Evolutionary conservation across 1,140 invertebrate genomes (phyloP).

Genomic region (Meteorus sp.): DNA sequence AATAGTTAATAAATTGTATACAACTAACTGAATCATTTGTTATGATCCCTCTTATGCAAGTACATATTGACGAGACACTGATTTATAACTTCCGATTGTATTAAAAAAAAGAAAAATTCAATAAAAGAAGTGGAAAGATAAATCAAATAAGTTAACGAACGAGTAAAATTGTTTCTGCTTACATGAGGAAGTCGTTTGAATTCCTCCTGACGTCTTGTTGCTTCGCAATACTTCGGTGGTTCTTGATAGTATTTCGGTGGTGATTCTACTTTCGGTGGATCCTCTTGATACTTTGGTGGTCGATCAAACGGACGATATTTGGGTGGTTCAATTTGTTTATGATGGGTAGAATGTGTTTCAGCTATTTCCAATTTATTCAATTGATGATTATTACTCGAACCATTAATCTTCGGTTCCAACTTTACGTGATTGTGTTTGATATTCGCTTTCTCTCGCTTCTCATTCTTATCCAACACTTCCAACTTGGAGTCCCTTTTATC

Average conservation of each 20-base stretch:
- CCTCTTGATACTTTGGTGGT: slow-evolving; percentile 51
- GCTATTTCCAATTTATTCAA: slow-evolving; percentile 37
- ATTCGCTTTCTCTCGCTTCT: slow-evolving; percentile 40
- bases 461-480: slow-evolving; percentile 36
- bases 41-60: too few species aligned
- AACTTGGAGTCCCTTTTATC: slow-evolving; percentile 43
- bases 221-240: slow-evolving; percentile 49
- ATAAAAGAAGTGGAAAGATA: not conserved
- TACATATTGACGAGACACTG: too few species aligned
- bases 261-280: slow-evolving; percentile 42
- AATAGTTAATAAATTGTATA: not conserved
- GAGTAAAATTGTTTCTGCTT: not conserved
- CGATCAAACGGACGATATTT: slow-evolving; percentile 42
- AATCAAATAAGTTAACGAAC: not conserved
- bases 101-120: not conserved
- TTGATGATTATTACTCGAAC: slow-evolving; percentile 28
- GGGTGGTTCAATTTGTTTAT: slow-evolving; percentile 7
- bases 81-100: not conserved
- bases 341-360: slow-evolving; percentile 17
- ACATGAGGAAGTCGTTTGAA: slow-evolving; percentile 44
- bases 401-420: slow-evolving; percentile 38
- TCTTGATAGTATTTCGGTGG: slow-evolving; percentile 47
- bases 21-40: too few species aligned
- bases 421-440: slow-evolving; percentile 40
- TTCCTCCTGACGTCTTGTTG: slow-evolving; percentile 44